phyloP scores from a whole-genome alignment of 2,113 vertebrate genomes.

The Aspidoscelis tigris region DNA sequence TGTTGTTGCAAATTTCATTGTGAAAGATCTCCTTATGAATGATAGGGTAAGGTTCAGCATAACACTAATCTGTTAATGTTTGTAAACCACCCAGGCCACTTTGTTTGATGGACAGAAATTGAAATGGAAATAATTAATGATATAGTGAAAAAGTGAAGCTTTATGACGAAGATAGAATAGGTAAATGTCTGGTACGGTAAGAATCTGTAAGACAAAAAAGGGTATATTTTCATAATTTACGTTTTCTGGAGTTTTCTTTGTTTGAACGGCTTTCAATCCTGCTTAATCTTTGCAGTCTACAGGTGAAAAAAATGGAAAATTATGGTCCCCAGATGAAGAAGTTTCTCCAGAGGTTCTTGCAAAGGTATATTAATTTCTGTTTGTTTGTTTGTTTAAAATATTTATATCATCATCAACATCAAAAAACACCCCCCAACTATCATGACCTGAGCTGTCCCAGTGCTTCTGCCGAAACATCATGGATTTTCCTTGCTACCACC shows the following conservation, averaged over 20 bases:
- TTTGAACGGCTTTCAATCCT: conserved; percentile 57
- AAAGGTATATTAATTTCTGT: conserved; percentile 80
- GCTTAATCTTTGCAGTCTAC: conserved; percentile 83
- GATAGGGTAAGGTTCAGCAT: conserved; percentile 86
- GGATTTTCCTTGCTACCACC: too few relatives aligned
- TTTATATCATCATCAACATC: not conserved
- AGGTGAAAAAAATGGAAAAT: conserved; percentile 97
- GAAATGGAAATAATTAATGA: not conserved
- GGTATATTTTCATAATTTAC: not conserved
- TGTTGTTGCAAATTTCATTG: conserved; percentile 99
- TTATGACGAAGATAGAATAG: not conserved
- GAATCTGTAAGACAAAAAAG: not conserved
- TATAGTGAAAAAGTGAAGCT: not conserved
- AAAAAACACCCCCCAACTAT: too few relatives aligned
- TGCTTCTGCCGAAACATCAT: too few relatives aligned
- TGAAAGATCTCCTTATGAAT: conserved; percentile 98
- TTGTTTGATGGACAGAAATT: too few relatives aligned
- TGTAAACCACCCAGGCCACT: too few relatives aligned
- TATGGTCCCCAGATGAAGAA: conserved; percentile 97
- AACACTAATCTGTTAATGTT: too few relatives aligned
- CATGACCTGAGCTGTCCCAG: too few relatives aligned
- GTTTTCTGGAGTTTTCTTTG: not conserved
- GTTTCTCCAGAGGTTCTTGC: conserved; percentile 97
- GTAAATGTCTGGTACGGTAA: not conserved
- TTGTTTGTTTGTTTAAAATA: not conserved